Base-by-base conservation (phyloP, 37 sponge, comb jelly and placozoan species). In the Beroe forskalii region DNA sequence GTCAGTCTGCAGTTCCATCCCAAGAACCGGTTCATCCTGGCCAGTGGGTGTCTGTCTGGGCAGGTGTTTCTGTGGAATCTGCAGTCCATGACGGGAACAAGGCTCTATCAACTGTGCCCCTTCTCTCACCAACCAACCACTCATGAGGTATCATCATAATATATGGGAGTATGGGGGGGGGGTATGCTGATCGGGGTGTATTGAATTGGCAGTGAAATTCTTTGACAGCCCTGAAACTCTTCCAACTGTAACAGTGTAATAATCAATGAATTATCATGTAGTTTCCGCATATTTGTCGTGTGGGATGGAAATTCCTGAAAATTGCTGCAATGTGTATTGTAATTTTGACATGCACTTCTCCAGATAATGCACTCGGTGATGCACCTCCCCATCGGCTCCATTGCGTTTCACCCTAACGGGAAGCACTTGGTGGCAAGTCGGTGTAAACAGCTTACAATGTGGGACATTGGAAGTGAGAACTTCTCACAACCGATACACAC, bases 51-150 rank as follows among this genome's bases (percentile, higher is more conserved):
- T 64, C 37, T 90, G 41, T 60, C 67, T 44, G 90, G 90, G 23
- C 90, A 90, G 30, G 67, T 90, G 24, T 64, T 39, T 62, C 67
- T 90, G 6, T 90, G 90, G 90, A 90, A 90, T 8, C 41, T 90
- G 23, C 32, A 61, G 63, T 80, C 86, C 55, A 80, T 80, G 86
- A 44, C 35, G 30, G 86, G 86, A 22, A 44, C 55, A 3, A 80
- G 42, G 48, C 14, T 80, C 27, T 30, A 80, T 48, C 86, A 80
- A 80, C 30, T 80, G 55, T 80, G 86, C 55, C 86, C 86, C 4
- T 80, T 80, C 48, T n/a, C n/a, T 22, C 86, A 80, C 0, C 55
- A 80, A 80, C 86, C 86, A 25, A 80, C 55, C 28, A 69, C 72
- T 69, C 72, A 69, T 69, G 72, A 69, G 72, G 72, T 69, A 0